Conservation (phyloP, 2,797 vertebrate genomes). For the Tinamus major region DNA sequence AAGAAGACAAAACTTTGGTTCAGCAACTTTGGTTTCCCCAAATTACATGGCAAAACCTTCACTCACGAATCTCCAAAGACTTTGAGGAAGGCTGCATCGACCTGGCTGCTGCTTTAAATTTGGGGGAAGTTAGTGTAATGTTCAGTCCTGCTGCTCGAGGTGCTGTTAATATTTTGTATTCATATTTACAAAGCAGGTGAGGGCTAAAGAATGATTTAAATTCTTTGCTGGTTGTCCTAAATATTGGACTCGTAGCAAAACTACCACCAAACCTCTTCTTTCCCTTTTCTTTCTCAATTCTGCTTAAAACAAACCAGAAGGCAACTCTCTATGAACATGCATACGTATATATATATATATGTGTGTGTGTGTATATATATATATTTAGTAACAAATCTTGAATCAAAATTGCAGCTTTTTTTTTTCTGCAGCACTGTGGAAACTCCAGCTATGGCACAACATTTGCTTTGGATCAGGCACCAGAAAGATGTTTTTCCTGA, state of each 20-base stretch:
- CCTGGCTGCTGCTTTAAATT: neutral
- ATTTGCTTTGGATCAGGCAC: slow-evolving; percentile 27
- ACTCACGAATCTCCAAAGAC: neutral
- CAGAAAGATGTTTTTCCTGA: slow-evolving; percentile 36
- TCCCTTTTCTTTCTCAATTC: neutral
- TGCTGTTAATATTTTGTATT: neutral
- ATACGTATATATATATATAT: no score
- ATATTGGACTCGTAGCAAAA: neutral
- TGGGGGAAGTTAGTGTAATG: neutral
- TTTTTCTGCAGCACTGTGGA: neutral
- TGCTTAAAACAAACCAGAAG: neutral
- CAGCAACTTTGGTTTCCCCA: neutral
- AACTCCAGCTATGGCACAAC: neutral
- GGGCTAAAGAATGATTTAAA: neutral
- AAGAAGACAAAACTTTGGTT: slow-evolving; percentile 3
- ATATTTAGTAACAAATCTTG: neutral
- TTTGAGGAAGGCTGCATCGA: neutral
- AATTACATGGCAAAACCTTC: neutral
- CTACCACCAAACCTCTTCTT: neutral
- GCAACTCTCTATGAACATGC: no score
- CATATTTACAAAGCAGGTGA: neutral
- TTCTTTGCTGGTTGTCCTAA: neutral
- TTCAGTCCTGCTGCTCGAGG: neutral
- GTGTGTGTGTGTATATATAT: no score
- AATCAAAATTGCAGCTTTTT: neutral